Base-by-base conservation (phyloP, 2,888 invertebrate species). In the Lepidonotus clava region DNA sequence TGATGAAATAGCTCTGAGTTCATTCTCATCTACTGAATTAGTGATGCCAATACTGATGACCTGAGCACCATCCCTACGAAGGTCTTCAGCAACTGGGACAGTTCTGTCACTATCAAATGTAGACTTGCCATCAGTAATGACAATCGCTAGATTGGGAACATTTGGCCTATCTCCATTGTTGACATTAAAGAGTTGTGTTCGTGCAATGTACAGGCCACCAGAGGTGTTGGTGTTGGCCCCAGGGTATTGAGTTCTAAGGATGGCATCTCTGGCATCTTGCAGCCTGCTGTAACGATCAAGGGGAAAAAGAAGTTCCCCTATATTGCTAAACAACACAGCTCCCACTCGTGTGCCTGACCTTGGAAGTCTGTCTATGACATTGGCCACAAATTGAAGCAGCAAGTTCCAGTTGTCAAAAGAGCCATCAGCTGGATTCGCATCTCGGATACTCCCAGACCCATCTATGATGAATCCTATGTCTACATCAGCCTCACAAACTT, bases 381-480 rank as follows among this genome's bases (percentile, higher is more conserved):
- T 66, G 46, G 46, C 51, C 1, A 88, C 53, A 56, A 88, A 66
- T 21, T 66, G 41, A 1, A 53, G 51, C 38, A 88, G 51, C 51
- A 88, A 85, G 0, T 61, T 36, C 85, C 85, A 85, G 51, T 85
- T 85, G 67, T 80, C 83, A 56, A 28, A 85, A 56, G 83, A 83
- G n/a, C 38, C 4, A 53, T 87, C 87, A 28, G 40, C 5, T 6
- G 87, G 87, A 38, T 87, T 87, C 1, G 41, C 34, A 53, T 86
- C 86, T 18, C 77, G 36, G 41, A 88, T 88, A 66, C 88, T 88
- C 24, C 88, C 88, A 0, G 86, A 87, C 61, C 86, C 87, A 66
- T 88, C 88, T 8, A 88, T 53, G 18, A 88, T 86, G 76, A 88
- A 88, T 6, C 87, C 86, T 14, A 88, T 46, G 32, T 88, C 88